phyloP scores from a whole-genome alignment of 2,113 vertebrate species.

The Chaetops frenatus region DNA sequence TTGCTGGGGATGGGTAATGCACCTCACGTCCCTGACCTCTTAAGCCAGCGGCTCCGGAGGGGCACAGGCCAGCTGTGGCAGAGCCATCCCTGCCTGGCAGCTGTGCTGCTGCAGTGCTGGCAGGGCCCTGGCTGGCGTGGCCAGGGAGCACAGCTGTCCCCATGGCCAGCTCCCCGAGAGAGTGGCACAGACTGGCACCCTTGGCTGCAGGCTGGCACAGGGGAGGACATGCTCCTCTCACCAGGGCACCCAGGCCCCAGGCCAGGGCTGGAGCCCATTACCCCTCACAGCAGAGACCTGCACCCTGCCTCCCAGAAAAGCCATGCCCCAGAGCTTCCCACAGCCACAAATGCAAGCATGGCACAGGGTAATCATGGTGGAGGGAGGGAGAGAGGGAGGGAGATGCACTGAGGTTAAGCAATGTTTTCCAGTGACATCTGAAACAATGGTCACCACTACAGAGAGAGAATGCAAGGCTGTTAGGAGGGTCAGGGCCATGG shows the following conservation, averaged over 20 bases:
- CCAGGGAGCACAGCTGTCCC: background rate
- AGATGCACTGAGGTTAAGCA: background rate
- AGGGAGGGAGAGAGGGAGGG: background rate
- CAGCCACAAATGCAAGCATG: rapidly evolving
- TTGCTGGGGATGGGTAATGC: background rate
- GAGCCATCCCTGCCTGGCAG: background rate
- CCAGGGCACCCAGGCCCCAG: rapidly evolving
- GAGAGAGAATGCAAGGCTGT: background rate
- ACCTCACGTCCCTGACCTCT: background rate
- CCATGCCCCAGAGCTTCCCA: rapidly evolving
- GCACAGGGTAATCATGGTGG: rapidly evolving
- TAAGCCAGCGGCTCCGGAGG: background rate
- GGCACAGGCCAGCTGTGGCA: background rate
- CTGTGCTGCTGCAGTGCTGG: background rate
- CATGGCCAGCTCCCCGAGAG: rapidly evolving
- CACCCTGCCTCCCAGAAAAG: background rate
- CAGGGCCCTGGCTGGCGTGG: rapidly evolving
- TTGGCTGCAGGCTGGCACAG: background rate
- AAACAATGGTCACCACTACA: rapidly evolving
- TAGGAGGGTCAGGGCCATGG: background rate
- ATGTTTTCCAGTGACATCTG: background rate
- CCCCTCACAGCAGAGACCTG: rapidly evolving
- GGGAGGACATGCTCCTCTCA: rapidly evolving
- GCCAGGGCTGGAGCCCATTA: background rate
- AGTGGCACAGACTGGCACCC: background rate